Conservation (phyloP, 1,140 invertebrate genomes). For the Latrodectus geometricus region DNA sequence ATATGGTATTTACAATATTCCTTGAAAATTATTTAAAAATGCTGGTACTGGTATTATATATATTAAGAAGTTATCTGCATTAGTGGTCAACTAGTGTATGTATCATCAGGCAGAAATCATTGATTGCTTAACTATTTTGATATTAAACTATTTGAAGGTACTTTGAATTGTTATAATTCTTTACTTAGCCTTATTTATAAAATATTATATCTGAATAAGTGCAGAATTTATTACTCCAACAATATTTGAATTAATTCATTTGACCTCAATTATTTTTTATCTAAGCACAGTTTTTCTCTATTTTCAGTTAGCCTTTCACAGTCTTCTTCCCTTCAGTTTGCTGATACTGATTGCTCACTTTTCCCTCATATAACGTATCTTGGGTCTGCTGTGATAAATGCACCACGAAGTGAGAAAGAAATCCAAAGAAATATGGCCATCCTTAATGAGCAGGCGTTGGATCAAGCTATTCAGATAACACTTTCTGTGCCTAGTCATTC, state of each 20-base stretch:
- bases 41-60: no score
- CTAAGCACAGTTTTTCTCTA: not conserved
- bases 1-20: no score
- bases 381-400: conserved; percentile 91
- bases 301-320: conserved; percentile 47
- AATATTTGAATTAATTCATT: not conserved
- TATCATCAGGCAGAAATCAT: no score
- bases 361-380: conserved; percentile 95
- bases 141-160: no score
- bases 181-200: no score
- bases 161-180: no score
- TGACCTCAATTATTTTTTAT: not conserved
- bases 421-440: conserved; percentile 94
- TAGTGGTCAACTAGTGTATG: no score
- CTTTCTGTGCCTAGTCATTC: conserved; percentile 91
- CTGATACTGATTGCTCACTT: conserved; percentile 85
- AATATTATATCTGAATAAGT: no score
- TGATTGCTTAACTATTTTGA: no score
- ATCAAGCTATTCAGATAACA: conserved; percentile 80
- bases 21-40: no score
- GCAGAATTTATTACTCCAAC: no score
- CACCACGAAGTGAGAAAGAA: conserved; percentile 93
- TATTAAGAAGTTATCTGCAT: no score
- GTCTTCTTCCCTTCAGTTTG: conserved; percentile 56
- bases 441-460: conserved; percentile 81